These are phyloP conservation scores for Gymnopithys bicolor DNA, from an alignment of 2,797 vertebrate genomes.

Conservation along the genomic window DNA sequence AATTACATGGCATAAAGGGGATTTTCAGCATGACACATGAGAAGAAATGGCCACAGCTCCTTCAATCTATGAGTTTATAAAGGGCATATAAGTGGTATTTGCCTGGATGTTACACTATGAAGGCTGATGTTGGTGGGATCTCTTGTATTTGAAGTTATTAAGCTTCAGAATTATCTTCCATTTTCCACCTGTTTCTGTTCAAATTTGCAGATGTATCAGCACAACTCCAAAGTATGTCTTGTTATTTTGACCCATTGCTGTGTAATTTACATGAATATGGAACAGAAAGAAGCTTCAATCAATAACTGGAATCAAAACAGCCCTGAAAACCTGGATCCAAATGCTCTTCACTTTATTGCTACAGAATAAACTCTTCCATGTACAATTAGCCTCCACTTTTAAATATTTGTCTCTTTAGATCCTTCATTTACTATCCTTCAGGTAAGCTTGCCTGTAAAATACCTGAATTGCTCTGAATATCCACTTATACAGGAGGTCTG, in stretches of 20 bases:
- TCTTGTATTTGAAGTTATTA: constrained; percentile 9
- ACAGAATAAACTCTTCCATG: background rate
- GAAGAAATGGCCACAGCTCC: background rate
- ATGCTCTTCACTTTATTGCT: background rate
- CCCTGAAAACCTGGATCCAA: constrained; percentile 35
- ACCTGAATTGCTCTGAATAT: background rate
- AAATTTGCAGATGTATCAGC: constrained; percentile 52
- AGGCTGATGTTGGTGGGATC: constrained; percentile 10
- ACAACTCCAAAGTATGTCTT: constrained; percentile 7
- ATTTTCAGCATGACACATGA: background rate
- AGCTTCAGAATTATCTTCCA: constrained; percentile 21
- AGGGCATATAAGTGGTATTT: background rate
- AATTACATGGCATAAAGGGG: constrained; percentile 20
- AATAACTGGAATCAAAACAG: constrained; percentile 27
- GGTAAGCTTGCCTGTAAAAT: background rate
- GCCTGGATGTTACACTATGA: background rate
- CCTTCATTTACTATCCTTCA: background rate
- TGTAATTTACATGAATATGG: constrained; percentile 31
- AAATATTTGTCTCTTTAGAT: background rate
- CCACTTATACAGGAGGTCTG: background rate
- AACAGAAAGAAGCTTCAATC: constrained; percentile 38
- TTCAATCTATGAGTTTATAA: background rate
- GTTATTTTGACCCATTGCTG: constrained; percentile 46
- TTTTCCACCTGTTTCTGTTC: constrained; percentile 49
- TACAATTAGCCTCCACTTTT: background rate